Conservation (phyloP, 2,888 invertebrate genomes). For the Orthosia incerta region DNA sequence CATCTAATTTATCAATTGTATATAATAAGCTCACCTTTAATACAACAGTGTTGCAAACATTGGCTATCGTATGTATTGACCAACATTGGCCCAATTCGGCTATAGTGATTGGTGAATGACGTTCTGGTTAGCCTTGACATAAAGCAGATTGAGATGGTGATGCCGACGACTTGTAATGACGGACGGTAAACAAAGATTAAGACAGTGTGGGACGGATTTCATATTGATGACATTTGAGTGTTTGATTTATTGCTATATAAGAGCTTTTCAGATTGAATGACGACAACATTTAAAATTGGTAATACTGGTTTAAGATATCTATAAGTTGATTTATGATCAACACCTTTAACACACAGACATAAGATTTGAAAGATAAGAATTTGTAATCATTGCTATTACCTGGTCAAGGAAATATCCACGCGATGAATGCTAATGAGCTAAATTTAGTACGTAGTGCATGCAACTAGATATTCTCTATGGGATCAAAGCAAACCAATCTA, state of each 20-base stretch:
- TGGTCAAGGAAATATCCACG: too few species aligned
- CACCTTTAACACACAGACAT: background rate
- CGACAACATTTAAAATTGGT: conserved; percentile 11
- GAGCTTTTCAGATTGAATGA: background rate
- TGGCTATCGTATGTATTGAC: conserved; percentile 40
- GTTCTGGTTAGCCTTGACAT: conserved; percentile 62
- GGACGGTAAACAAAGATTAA: conserved; percentile 47
- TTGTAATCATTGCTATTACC: too few species aligned
- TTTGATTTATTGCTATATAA: conserved; percentile 31
- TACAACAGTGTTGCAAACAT: conserved; percentile 35
- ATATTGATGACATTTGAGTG: conserved; percentile 30
- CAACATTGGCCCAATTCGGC: conserved; percentile 54
- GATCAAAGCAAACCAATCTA: background rate
- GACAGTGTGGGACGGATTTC: conserved; percentile 39
- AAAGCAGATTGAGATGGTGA: conserved; percentile 31
- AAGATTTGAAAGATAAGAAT: background rate
- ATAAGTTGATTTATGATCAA: background rate
- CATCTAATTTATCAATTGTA: conserved; percentile 9
- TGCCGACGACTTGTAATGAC: conserved; percentile 37
- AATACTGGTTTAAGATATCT: background rate
- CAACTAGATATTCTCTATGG: background rate
- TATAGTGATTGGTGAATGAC: conserved; percentile 46
- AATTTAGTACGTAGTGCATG: too few species aligned
- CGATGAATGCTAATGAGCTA: too few species aligned
- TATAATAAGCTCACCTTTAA: conserved; percentile 21